phyloP scores from a whole-genome alignment of 2,797 vertebrate genomes.

The Phrynocephalus guinanensis region DNA sequence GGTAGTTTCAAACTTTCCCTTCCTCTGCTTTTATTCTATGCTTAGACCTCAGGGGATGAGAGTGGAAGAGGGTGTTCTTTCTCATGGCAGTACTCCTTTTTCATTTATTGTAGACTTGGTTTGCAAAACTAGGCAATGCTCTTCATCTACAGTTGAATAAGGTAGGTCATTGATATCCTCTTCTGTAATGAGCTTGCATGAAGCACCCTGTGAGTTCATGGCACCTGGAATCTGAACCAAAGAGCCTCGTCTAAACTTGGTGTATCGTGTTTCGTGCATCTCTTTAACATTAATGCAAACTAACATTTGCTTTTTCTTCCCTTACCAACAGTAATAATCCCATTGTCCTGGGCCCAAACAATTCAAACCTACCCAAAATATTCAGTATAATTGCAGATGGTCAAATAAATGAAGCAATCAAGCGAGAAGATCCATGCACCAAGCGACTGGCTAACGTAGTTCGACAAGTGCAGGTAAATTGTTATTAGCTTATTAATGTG shows the following conservation, averaged over 20 bases:
- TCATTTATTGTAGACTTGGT: not conserved
- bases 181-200: not conserved
- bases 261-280: not conserved
- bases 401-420: slow-evolving; percentile 92
- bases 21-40: no score
- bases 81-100: not conserved
- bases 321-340: slow-evolving; percentile 90
- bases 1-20: no score
- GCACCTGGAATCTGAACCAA: not conserved
- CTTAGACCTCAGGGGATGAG: no score
- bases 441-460: slow-evolving; percentile 95
- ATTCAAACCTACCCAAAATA: slow-evolving; percentile 95
- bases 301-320: not conserved
- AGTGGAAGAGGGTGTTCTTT: not conserved
- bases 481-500: not conserved
- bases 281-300: not conserved
- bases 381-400: slow-evolving; percentile 97
- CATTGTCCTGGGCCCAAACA: slow-evolving; percentile 94
- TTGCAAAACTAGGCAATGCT: not conserved
- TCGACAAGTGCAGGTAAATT: slow-evolving; percentile 94
- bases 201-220: not conserved
- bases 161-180: not conserved
- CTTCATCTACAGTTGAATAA: not conserved
- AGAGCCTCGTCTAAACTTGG: not conserved
- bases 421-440: slow-evolving; percentile 93